Evolutionary conservation across 2,113 vertebrate species (phyloP).

Genomic region (Ellobius talpinus): DNA sequence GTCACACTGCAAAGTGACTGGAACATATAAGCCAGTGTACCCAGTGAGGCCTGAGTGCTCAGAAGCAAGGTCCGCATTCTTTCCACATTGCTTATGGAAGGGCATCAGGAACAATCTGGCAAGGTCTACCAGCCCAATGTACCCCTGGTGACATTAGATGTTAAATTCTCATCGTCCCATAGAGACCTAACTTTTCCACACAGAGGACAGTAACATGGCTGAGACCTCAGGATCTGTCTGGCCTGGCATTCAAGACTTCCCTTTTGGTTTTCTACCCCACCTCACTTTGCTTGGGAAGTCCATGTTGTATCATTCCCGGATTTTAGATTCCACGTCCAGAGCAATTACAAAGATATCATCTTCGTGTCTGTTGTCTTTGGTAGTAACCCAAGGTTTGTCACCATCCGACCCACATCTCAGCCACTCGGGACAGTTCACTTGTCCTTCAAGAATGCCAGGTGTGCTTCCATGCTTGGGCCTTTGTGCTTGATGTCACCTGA

Average conservation of each 20-base stretch:
- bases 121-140: rapidly evolving
- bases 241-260: neutral
- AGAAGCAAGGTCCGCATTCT: too few relatives aligned
- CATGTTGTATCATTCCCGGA: neutral
- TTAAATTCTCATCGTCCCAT: neutral
- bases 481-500: neutral
- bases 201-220: neutral
- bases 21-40: neutral
- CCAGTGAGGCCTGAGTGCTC: neutral
- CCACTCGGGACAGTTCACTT: rapidly evolving
- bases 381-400: too few relatives aligned
- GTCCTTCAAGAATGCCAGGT: neutral
- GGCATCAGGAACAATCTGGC: rapidly evolving
- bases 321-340: rapidly evolving
- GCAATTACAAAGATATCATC: rapidly evolving
- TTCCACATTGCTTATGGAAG: rapidly evolving
- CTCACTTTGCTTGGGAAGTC: rapidly evolving
- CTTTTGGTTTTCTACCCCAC: too few relatives aligned
- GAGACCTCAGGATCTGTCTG: neutral
- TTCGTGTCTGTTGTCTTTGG: neutral
- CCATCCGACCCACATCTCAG: neutral
- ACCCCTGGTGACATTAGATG: rapidly evolving
- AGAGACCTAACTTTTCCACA: neutral
- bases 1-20: rapidly evolving
- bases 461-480: neutral